Percentiles rank a stretch among this genome's conserved stretches.
Conservation (phyloP, 1,140 invertebrate genomes). For the Zaprionus camerounensis region DNA sequence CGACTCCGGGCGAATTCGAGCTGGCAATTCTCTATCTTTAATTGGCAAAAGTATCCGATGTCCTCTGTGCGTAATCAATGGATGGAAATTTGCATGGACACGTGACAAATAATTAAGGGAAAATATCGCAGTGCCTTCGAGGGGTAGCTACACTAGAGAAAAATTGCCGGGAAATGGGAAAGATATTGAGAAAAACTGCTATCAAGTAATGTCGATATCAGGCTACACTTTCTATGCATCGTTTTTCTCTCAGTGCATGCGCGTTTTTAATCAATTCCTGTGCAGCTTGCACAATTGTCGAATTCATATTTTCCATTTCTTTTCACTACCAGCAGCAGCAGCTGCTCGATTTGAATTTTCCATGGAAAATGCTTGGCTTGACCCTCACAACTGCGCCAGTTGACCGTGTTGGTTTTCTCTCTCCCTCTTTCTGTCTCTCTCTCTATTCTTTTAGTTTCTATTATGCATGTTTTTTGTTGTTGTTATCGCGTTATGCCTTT, state of each 20-base stretch:
- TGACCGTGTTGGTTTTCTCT: constrained; percentile 69
- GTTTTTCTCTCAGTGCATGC: constrained; percentile 29
- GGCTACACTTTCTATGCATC: not conserved
- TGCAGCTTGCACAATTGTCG: constrained; percentile 32
- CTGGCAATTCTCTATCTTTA: constrained; percentile 53
- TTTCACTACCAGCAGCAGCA: constrained; percentile 53
- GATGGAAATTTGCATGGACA: constrained; percentile 81
- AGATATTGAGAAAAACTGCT: not conserved
- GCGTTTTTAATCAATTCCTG: constrained; percentile 50
- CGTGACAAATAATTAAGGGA: constrained; percentile 82
- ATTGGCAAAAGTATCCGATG: constrained; percentile 72
- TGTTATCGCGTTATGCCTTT: constrained; percentile 54
- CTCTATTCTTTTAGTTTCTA: constrained; percentile 31
- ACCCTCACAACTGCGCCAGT: constrained; percentile 60
- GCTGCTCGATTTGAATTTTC: constrained; percentile 67
- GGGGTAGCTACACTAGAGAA: constrained; percentile 15
- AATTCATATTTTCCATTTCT: constrained; percentile 45
- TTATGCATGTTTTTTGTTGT: constrained; percentile 21
- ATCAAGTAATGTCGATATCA: not conserved
- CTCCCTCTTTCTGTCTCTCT: constrained; percentile 13
- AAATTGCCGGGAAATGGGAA: not conserved
- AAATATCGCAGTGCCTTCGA: constrained; percentile 7
- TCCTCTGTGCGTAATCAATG: constrained; percentile 69
- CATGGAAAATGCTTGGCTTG: constrained; percentile 55
- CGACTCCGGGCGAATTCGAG: not conserved